Base-by-base conservation (phyloP, 2,888 invertebrate genomes). In the Opisthograptis luteolata region DNA sequence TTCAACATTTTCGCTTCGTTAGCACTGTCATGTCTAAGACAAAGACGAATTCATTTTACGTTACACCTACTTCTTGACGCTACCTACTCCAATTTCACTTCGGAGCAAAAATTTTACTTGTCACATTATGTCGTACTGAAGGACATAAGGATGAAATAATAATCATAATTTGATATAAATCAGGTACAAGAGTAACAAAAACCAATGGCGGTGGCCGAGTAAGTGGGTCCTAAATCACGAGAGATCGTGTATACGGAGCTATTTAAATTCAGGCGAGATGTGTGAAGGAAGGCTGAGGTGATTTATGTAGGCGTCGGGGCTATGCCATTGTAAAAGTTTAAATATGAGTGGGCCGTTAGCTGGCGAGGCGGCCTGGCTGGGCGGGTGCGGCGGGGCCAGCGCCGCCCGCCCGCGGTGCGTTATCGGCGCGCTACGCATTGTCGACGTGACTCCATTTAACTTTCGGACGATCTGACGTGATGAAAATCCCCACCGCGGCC, bases 231-330 rank as follows among this genome's bases (percentile, higher is more conserved):
- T 82, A 84, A 85, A 84, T 83, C 82, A 84, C 68, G 62, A 66
- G 68, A 79, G 79, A 82, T 80, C 79, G 77, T 75, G 75, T 79
- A 76, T 74, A 72, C 78, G 73, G 76, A 72, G 73, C 82, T 81
- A 84, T 87, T 86, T 84, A 86, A 88, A 87, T 87, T 86, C 81
- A 70, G 73, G 75, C 73, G 76, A 80, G 81, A 85, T 75, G 78
- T 84, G 84, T 82, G 79, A 84, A 84, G 75, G 79, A 84, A 82
- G 79, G 80, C 67, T 72, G 56, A 60, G 60, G 76, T 84, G 84
- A 87, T 87, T 87, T 84, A 88, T 86, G 77, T 73, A 65, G 73
- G 76, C 68, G 74, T 63, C 55, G 70, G 75, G 74, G 68, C 66
- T 66, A 68, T 68, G 73, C 78, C 72, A 80, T 82, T 82, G 80